Base-by-base conservation (phyloP, 2,113 vertebrate species). In the Macheiramphus alcinus region DNA sequence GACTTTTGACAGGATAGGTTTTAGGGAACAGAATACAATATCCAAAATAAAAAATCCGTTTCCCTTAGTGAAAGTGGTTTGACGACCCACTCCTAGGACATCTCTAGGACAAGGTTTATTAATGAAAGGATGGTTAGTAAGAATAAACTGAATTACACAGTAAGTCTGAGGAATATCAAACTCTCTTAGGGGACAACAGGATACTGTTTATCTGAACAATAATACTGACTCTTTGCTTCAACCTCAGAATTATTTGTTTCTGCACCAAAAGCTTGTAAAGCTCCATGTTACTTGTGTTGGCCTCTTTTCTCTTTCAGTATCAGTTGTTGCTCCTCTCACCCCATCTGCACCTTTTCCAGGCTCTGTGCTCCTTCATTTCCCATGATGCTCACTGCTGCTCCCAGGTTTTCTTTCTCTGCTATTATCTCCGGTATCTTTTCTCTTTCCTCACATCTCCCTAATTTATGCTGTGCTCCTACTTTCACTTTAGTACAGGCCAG, bases 151-250 rank as follows among this genome's bases (percentile, higher is more conserved):
- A 58, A 66, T 65, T 40, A 45, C 15, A 29, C 2, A n/a, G 20
- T 29, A 66, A 42, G 2, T 32, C 32, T 52, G 70, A 66, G 14
- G 36, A 63, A 32, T 15, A 32, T 65, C 17, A 80, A 4, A n/a
- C 14, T 86, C 21, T 82, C 10, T 59, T 31, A 65, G 22, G 19
- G 8, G 12, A 27, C 10, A 31, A 22, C 26, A 36, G 0, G 0
- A 14, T 55, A 7, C 4, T 20, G 5, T 73, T 50, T 20, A 38
- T 70, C 31, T 62, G 31, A 56, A 43, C 11, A 59, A 27, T 38
- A 40, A 22, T 10, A 23, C 25, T 20, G 16, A 40, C 22, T 50
- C 15, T 68, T 67, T 62, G 12, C 36, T 63, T 72, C 32, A 89
- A 27, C n/a, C 16, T 40, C n/a, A 29, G 55, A 78, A 42, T 34